Conservation (phyloP, 1,140 invertebrate species). For the Pseudomyrmex concolor region DNA sequence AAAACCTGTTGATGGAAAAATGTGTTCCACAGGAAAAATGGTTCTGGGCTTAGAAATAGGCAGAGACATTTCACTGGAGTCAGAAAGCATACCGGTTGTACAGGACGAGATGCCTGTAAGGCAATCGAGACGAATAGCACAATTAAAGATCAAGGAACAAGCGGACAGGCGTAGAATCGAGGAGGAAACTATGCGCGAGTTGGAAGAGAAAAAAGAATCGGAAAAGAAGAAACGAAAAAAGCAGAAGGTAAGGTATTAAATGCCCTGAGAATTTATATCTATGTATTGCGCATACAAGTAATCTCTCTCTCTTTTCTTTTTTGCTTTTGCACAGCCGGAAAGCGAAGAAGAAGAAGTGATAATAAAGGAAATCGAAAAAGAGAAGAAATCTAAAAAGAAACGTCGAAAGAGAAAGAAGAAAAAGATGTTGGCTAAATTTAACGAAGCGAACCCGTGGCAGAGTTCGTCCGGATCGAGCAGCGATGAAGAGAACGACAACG, state of each 20-base stretch:
- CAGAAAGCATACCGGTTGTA: conserved; percentile 42
- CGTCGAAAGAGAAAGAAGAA: conserved; percentile 87
- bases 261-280: background rate
- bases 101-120: conserved; percentile 86
- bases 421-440: conserved; percentile 85
- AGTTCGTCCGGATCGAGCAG: conserved; percentile 88
- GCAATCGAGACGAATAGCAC: conserved; percentile 92
- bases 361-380: conserved; percentile 81
- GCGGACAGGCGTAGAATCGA: conserved; percentile 90
- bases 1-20: conserved; percentile 36
- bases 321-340: conserved; percentile 62
- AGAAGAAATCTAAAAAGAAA: conserved; percentile 85
- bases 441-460: conserved; percentile 89
- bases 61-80: conserved; percentile 77
- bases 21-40: conserved; percentile 81
- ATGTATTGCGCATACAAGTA: background rate
- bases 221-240: conserved; percentile 80
- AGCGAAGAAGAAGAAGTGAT: conserved; percentile 79
- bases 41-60: conserved; percentile 86
- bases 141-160: conserved; percentile 93
- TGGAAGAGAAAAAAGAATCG: conserved; percentile 87
- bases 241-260: conserved; percentile 71
- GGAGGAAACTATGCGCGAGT: conserved; percentile 87
- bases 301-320: conserved; percentile 24
- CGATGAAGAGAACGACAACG: conserved; percentile 87